Evolutionary conservation across 2,797 vertebrate genomes (phyloP), one percentile per base, ranked within the genome.

Genomic region (Onychomys arenicola): DNA sequence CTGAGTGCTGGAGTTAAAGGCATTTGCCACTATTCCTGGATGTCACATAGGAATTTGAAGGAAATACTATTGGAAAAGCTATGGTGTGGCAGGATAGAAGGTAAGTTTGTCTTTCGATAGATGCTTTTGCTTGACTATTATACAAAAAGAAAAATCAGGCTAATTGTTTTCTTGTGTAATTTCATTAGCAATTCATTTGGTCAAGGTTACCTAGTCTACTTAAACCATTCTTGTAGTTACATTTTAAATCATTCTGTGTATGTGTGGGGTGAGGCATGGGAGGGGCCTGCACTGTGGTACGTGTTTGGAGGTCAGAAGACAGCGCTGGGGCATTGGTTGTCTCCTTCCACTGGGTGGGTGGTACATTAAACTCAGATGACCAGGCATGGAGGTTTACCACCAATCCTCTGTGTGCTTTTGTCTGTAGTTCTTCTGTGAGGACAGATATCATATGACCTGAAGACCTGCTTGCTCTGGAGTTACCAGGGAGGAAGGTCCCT

Each of bases 181-280:
- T 83, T 95, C 90, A 83, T 93, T 94, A 84, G 89, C 87, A 94
- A 88, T 65, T 91, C 67, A 52, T 73, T 90, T 96, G 71, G 49
- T 43, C 93, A 63, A 59, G 23, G n/a, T 82, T 88, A 52, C 46
- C 69, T 6, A 82, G 29, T 83, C 27, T 13, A 67, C 14, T 32
- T 52, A 52, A 85, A n/a, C 32, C 7, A 46, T 86, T 52, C 32
- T 52, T 49, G 0, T 52, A n/a, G 29, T 49, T n/a, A n/a, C 21
- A 16, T 49, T 67, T 86, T 52, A 6, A 52, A 23, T 27, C 63
- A 52, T n/a, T 49, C 43, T 85, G 6, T 69, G 23, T 86, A 25
- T 25, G 23, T n/a, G 27, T 5, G 32, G 63, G 19, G 61, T 7
- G 19, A n/a, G 29, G 43, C 13, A 17, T 43, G 40, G 27, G 27